Evolutionary conservation across 1,140 invertebrate genomes (phyloP), one percentile per base, ranked within the genome.

Genomic region (Bombus picipes): DNA sequence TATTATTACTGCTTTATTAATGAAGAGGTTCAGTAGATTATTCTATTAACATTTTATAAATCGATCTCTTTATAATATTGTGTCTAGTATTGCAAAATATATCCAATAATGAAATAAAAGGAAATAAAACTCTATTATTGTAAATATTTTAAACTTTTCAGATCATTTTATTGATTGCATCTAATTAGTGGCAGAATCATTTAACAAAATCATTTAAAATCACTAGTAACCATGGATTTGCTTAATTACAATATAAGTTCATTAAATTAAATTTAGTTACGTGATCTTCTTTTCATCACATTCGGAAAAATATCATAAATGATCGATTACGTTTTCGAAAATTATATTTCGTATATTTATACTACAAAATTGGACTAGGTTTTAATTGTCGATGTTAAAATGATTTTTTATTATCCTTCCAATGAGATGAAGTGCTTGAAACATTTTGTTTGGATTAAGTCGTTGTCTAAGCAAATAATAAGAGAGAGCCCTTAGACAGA

Each of bases 391-490:
- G 1, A 94, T 86, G 83, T 95, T 96, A 87, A 97, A 96, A 90
- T 96, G 95, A 47, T 92, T 96, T 88, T 97, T 97, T 18, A 97
- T 94, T 73, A 97, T 95, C 80, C 94, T 94, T 9, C 96, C 96
- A 34, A 97, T 96, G 32, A 96, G 92, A 74, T 96, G 96, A 28
- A 97, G 92, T 18, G 96, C 96, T 83, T 96, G 95, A 89, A 97
- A 97, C 0, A 96, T 96, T 92, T 96, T 97, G 88, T 96, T 97
- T 0, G 97, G 96, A 3, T 95, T 96, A 9, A 98, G 90, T 47
- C 97, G 93, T 92, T 97, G 96, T 62, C 96, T 93, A 25, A 98
- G 90, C 66, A 97, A 93, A 90, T 97, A 97, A 94, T 96, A 97
- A 4, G 96, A 96, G 0, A 96, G 88, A 0, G 95, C 90, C 86